A percentile compares a stretch with the other conserved stretches of the same genome.
Conservation (phyloP, 2,888 invertebrate species). For the Cataglyphis albicans region DNA sequence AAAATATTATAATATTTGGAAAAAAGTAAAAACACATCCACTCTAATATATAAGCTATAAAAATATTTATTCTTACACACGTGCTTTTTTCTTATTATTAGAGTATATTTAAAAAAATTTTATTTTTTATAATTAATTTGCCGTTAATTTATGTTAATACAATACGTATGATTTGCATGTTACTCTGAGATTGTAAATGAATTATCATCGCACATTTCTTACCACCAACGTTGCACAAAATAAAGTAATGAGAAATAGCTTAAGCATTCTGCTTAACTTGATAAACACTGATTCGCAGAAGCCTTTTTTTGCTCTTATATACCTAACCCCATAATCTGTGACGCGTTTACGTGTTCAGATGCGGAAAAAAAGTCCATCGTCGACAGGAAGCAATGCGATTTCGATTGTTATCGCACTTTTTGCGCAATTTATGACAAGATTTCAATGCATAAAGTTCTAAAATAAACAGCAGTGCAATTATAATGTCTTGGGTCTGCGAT, state of each 20-base stretch:
- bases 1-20: neutral
- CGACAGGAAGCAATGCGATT: neutral
- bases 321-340: neutral
- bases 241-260: constrained; percentile 26
- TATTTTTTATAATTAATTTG: constrained; percentile 6
- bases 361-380: neutral
- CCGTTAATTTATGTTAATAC: neutral
- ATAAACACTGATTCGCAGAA: neutral
- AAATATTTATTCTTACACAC: neutral
- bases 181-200: neutral
- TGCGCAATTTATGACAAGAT: constrained; percentile 2
- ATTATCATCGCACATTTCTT: constrained; percentile 19
- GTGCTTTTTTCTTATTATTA: neutral
- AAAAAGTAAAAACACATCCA: neutral
- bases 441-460: neutral
- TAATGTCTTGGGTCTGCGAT: neutral
- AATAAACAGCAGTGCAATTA: neutral
- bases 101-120: neutral
- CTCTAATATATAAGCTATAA: neutral
- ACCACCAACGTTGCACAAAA: constrained; percentile 28
- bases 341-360: neutral
- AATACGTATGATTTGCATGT: neutral
- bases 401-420: constrained; percentile 12
- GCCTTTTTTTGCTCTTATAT: constrained; percentile 11
- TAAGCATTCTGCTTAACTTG: constrained; percentile 31